Evolutionary conservation across 1,140 invertebrate genomes (phyloP).

Genomic region (Lanistes nyassanus): DNA sequence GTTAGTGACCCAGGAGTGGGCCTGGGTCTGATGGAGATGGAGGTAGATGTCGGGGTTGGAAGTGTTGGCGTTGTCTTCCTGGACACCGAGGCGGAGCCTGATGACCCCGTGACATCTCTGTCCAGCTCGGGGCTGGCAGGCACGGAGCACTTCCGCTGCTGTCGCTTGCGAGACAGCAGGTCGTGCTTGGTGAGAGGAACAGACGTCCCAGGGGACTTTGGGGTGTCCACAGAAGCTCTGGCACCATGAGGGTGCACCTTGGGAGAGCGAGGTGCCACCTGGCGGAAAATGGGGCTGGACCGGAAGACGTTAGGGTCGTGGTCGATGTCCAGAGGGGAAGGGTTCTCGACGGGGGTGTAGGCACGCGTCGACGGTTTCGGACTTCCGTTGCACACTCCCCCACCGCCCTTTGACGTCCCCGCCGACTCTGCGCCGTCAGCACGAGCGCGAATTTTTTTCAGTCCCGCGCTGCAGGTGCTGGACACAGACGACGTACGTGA

Average conservation of each 20-base stretch:
- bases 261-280: conserved; percentile 47
- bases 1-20: conserved; percentile 27
- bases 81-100: conserved; percentile 24
- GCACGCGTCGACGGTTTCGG: conserved; percentile 42
- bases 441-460: conserved; percentile 38
- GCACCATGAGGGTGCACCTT: conserved; percentile 31
- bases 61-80: conserved; percentile 14
- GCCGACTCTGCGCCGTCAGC: conserved; percentile 36
- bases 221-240: conserved; percentile 11
- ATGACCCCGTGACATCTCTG: conserved; percentile 44
- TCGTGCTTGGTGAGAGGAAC: conserved; percentile 49
- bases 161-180: conserved; percentile 43
- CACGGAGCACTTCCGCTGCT: conserved; percentile 31
- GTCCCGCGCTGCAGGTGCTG: conserved; percentile 40
- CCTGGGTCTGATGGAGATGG: conserved; percentile 4
- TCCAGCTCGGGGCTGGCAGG: conserved; percentile 8
- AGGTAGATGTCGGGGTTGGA: conserved; percentile 7
- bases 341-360: conserved; percentile 40
- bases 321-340: conserved; percentile 30
- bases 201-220: conserved; percentile 15
- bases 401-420: background rate
- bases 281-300: conserved; percentile 48
- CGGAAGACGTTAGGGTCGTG: conserved; percentile 48
- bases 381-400: conserved; percentile 20
- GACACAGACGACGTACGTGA: conserved; percentile 47